Evolutionary conservation across 2,113 vertebrate species (phyloP), one percentile per base, ranked within the genome.

Genomic region (Oryzias curvinotus): DNA sequence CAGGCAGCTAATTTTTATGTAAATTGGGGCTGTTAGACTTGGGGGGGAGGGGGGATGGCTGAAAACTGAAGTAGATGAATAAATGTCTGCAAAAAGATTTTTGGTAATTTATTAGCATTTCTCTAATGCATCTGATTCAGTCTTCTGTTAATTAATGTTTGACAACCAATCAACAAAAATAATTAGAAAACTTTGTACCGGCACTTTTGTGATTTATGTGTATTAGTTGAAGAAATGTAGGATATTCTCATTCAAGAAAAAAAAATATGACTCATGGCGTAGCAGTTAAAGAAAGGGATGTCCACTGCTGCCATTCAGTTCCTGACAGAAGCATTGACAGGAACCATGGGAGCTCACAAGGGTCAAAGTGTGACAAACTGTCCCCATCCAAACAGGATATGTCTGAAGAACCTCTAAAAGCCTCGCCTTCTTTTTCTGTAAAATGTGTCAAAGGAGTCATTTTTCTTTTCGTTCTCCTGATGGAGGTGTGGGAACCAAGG

Each of bases 1-100:
- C 68, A 74, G 81, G 78, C 85, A 71, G 46, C 87, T 90, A 83
- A 90, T 92, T 91, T 88, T 86, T 90, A 91, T 91, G 86, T 70
- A 88, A 91, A 91, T 92, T 86, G 73, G 44, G 76, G 82, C 66
- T 60, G 76, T 75, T 84, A 80, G 81, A 82, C 25, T 12, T 54
- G 65, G 61, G 66, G 71, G 57, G 73, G 53, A 2, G 7, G 7
- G 36, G 8, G 36, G 36, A 6, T 55, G 44, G 59, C 69, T 58
- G 62, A 75, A 84, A 82, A 83, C 77, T 57, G 69, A 82, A 79
- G 71, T 41, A 79, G 78, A 81, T 62, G 52, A 68, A 66, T 68
- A 21, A 67, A 49, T 16, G 65, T 47, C 54, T 17, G 28, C 19
- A 36, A 57, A 23, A 75, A 52, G 65, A 65, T 60, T 62, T 68